Evolutionary conservation across 2,888 invertebrate species (phyloP).

Genomic region (Nyleta sp.): DNA sequence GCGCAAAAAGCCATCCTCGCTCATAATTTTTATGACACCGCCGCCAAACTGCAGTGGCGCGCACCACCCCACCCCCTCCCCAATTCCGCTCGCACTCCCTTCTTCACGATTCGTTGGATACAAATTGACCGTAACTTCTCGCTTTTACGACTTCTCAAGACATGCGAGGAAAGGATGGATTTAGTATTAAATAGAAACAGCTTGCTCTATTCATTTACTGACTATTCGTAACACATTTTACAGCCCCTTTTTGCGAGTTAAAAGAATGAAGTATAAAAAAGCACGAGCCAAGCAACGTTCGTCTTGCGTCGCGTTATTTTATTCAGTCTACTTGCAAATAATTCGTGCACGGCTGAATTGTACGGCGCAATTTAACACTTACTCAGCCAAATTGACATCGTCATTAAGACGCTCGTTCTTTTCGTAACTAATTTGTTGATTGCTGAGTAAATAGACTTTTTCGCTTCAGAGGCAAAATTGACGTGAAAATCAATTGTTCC

Average conservation of each 20-base stretch:
- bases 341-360: slow-evolving; percentile 39
- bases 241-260: slow-evolving; percentile 45
- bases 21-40: slow-evolving; percentile 61
- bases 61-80: slow-evolving; percentile 3
- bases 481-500: background rate
- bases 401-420: slow-evolving; percentile 31
- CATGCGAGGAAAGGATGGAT: slow-evolving; percentile 63
- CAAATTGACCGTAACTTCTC: slow-evolving; percentile 66
- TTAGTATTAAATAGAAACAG: slow-evolving; percentile 63
- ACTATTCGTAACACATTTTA: slow-evolving; percentile 58
- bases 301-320: slow-evolving; percentile 36
- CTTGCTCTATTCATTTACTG: slow-evolving; percentile 62
- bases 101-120: slow-evolving; percentile 63
- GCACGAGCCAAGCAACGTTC: slow-evolving; percentile 36
- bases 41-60: slow-evolving; percentile 18
- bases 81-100: slow-evolving; percentile 28
- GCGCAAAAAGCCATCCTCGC: slow-evolving; percentile 19
- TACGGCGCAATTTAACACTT: slow-evolving; percentile 37
- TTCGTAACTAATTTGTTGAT: slow-evolving; percentile 26
- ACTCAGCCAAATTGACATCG: slow-evolving; percentile 21
- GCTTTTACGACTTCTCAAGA: slow-evolving; percentile 64
- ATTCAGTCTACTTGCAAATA: slow-evolving; percentile 45
- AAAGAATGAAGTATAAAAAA: slow-evolving; percentile 49
- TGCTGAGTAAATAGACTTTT: background rate
- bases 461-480: background rate